A percentile compares a stretch with the other conserved stretches of the same genome.
Evolutionary conservation across 2,888 invertebrate genomes (phyloP).

Genomic region (Perizoma affinitatum): DNA sequence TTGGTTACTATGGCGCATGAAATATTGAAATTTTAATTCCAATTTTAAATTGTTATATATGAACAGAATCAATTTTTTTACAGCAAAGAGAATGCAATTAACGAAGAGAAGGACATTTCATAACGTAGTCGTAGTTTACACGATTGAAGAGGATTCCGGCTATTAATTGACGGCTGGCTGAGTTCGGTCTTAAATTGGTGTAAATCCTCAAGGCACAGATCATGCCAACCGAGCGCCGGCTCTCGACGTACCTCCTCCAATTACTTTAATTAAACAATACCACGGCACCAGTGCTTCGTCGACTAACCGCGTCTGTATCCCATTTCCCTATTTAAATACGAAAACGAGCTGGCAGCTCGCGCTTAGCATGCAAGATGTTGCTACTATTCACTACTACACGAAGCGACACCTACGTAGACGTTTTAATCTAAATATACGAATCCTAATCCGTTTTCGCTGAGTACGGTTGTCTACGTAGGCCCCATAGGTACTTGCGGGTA

Average conservation of each 20-base stretch:
- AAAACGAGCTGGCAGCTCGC: conserved; percentile 77
- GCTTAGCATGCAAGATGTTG: conserved; percentile 78
- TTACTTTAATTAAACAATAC: conserved; percentile 85
- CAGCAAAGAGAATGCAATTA: conserved; percentile 28
- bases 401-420: conserved; percentile 53
- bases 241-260: conserved; percentile 82
- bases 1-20: conserved; percentile 35
- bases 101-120: conserved; percentile 21
- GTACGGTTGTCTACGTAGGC: conserved; percentile 26
- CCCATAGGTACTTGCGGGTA: conserved; percentile 32
- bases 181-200: conserved; percentile 79
- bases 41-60: conserved; percentile 27
- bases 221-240: conserved; percentile 76
- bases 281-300: conserved; percentile 78
- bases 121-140: conserved; percentile 39
- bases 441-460: conserved; percentile 42
- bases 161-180: conserved; percentile 77
- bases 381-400: conserved; percentile 61
- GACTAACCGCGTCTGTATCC: conserved; percentile 81
- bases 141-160: conserved; percentile 59
- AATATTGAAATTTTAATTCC: conserved; percentile 32
- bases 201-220: conserved; percentile 83
- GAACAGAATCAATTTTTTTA: conserved; percentile 9
- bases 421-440: conserved; percentile 44
- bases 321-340: conserved; percentile 84